phyloP scores from a whole-genome alignment of 64 coral and sea anemone species.

The Stichodactyla helianthus region DNA sequence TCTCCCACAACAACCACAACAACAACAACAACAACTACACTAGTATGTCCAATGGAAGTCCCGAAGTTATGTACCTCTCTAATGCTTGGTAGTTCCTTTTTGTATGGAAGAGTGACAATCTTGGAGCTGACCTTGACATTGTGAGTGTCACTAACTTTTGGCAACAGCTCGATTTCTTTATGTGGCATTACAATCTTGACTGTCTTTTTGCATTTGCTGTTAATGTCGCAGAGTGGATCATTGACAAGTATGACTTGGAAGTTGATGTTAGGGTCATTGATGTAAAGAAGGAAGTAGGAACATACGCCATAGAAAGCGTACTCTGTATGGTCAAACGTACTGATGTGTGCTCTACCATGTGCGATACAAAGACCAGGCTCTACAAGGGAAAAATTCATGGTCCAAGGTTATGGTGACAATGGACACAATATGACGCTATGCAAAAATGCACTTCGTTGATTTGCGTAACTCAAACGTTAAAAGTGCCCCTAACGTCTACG shows the following conservation, averaged over 20 bases:
- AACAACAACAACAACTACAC: too few relatives aligned
- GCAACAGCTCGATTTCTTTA: conserved; percentile 37
- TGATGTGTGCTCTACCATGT: conserved; percentile 69
- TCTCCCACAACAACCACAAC: too few relatives aligned
- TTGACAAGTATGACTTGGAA: conserved; percentile 61
- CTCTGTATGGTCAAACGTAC: conserved; percentile 85
- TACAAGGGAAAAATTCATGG: not conserved
- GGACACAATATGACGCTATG: not conserved
- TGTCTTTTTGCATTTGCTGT: conserved; percentile 58
- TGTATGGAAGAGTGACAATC: conserved; percentile 46
- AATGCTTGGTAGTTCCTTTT: conserved; percentile 8
- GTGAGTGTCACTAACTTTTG: conserved; percentile 29
- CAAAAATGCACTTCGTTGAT: too few relatives aligned
- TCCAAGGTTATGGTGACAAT: not conserved
- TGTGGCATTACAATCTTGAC: conserved; percentile 41
- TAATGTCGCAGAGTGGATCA: conserved; percentile 61
- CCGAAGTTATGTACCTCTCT: conserved; percentile 16
- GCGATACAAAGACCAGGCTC: conserved; percentile 78
- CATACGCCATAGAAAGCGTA: conserved; percentile 73
- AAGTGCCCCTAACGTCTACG: too few relatives aligned
- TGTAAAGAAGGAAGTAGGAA: conserved; percentile 53
- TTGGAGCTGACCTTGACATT: conserved; percentile 47
- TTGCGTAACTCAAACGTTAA: too few relatives aligned
- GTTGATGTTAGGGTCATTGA: conserved; percentile 42
- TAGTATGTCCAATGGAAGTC: too few relatives aligned